Evolutionary conservation across 2,888 invertebrate genomes (phyloP), one percentile per base, ranked within the genome.

Genomic region (Clusia tigrina): DNA sequence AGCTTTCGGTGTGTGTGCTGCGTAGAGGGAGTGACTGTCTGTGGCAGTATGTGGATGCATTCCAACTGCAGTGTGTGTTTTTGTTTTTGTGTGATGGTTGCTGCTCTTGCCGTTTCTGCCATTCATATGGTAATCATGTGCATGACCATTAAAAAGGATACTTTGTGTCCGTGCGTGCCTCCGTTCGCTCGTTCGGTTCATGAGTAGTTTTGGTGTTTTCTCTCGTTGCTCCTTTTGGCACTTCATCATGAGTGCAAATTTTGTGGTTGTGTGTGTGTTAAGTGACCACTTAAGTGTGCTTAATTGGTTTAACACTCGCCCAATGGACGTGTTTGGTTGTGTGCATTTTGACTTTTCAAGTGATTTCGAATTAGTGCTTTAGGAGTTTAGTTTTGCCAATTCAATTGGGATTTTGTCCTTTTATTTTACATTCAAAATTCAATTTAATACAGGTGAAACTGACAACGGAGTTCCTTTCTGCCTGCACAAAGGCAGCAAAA

Each of bases 201-300:
- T n/a, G n/a, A n/a, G 32, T 12, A 32, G 12, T 32, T 32, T 32
- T 32, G 32, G 32, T 5, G 5, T 42, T 42, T 42, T n/a, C n/a
- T n/a, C 15, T 10, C n/a, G n/a, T n/a, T 42, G 42, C 42, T 15
- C 9, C n/a, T 42, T 42, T 42, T n/a, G 42, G 42, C n/a, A 6
- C 42, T 42, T 42, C 42, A 42, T 6, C 42, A 42, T 6, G 42
- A 42, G 42, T 42, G 42, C 42, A n/a, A 42, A 42, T 42, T 42
- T 42, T 42, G 42, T 42, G 42, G 42, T 42, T 17, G n/a, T 42
- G 42, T 42, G 70, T 74, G 67, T 69, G 74, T 74, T 69, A 74
- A 77, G 76, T 77, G 70, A 60, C 68, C 76, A 74, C 74, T 77
- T 78, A 78, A 77, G 76, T 77, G 77, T 73, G 67, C 72, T 76